Base-by-base conservation (phyloP, 2,797 vertebrate species). In the Platyrinchus mystaceus region DNA sequence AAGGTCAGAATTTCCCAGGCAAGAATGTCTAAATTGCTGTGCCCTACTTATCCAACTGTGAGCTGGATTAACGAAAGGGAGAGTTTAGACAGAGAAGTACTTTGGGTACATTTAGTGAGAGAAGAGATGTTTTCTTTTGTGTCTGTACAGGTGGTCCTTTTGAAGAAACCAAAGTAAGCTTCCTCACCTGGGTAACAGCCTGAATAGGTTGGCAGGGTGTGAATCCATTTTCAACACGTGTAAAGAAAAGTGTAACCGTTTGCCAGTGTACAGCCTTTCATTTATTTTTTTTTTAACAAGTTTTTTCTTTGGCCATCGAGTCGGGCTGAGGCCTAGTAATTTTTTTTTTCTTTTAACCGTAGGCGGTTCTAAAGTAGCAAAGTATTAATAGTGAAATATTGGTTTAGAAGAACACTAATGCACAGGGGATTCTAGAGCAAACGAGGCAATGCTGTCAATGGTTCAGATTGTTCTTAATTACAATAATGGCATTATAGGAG, bases 381-480 rank as follows among this genome's bases (percentile, higher is more conserved):
- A 92, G 62, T 96, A 90, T 91, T 95, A 95, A 92, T 95, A 96
- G 63, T 89, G 92, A 96, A 95, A 87, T 94, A 95, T 91, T 96
- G 77, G 91, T 89, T 93, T 76, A 88, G 93, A 96, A 95, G 87
- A 84, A 84, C 95, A 91, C 77, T 94, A 94, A 46, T 94, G 88
- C 70, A 94, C 85, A 79, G 70, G 93, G 71, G 71, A 96, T 94
- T 90, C 78, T 79, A 87, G 96, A 96, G 91, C 92, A 92, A 89
- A 71, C 8, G 55, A 93, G 87, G 89, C 93, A 88, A 46, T n/a
- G 59, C 87, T 93, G 95, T 93, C 87, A 94, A 91, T 94, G 91
- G 94, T 84, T 96, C 91, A 94, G 95, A 83, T 94, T 96, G 95
- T 97, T 96, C 91, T 96, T 97, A 97, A 88, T 87, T 95, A 96